Base-by-base conservation (phyloP, 2,113 vertebrate species). In the Syrmaticus mikado region DNA sequence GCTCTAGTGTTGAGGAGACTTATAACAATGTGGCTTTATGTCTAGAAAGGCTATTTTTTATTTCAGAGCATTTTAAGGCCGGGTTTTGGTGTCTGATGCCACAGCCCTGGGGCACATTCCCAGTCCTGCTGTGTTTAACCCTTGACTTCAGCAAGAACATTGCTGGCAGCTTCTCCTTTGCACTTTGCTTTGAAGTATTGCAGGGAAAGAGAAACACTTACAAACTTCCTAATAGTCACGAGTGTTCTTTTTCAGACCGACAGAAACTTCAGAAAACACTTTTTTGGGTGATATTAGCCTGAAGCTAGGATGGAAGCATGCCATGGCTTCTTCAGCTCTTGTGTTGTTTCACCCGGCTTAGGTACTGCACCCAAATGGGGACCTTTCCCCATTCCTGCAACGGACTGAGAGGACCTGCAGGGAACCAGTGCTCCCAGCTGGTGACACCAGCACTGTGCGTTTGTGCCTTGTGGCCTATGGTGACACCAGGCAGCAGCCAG, bases 361-460 rank as follows among this genome's bases (percentile, higher is more conserved):
- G 10, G 9, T 72, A 28, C 52, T 72, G 43, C 25, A 40, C 57
- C 30, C 32, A 0, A 2, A 34, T 6, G 22, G 57, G 16, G 20
- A 61, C 19, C 21, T 72, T n/a, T 77, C 55, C 50, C 9, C 1
- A 0, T 71, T 21, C 25, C 19, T 1, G 0, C 10, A 4, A 11
- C 28, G 65, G 22, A 5, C 67, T 85, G 57, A 24, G 41, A 53
- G 27, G 0, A 74, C 72, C 52, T 18, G 24, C 17, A 11, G 58
- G 57, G 41, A 28, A 9, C 43, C 30, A 46, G 32, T 16, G 21
- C 25, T 28, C 27, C 20, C 15, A 30, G 8, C 50, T 55, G 43
- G 15, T 76, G 36, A 32, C 67, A 74, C 13, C 1, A 2, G 13
- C 5, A 1, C 1, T 0, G 20, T 43, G 73, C 50, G 18, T 57